Base-by-base conservation (phyloP, 2,797 vertebrate species). In the Danio choprae region DNA sequence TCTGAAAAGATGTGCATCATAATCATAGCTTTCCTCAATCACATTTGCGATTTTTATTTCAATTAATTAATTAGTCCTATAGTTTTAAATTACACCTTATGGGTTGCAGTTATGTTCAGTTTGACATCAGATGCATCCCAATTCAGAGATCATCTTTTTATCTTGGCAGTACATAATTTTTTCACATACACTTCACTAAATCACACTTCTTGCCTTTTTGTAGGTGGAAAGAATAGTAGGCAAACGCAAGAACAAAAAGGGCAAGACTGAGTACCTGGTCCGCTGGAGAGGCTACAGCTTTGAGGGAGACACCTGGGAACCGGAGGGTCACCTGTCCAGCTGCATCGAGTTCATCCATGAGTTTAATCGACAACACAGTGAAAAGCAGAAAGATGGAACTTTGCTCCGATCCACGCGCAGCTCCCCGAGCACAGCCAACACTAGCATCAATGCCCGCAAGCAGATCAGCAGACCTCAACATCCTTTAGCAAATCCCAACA, bases 271-370 rank as follows among this genome's bases (percentile, higher is more conserved):
- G 84, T 98, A 99, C 84, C 89, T 98, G 87, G 97, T 99, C 15
- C 92, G 96, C 64, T 99, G 98, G 97, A 94, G 96, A 88, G 98
- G 97, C 69, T 99, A 98, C 0, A 93, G 95, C 15, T 94, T 93
- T 0, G 96, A 97, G 81, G 96, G 95, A 0, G 98, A 98, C 87
- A 99, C 97, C 0, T 99, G 98, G 97, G 97, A 99, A 82, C 97
- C 97, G 0, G 98, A 99, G 86, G 94, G 92, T 82, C 95, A 99
- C 91, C 93, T 99, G 84, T 94, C 96, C 74, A 96, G 95, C 83
- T 99, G 97, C 83, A 94, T 96, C 89, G 93, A 95, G 64, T 97
- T 97, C 81, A 97, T 99, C 79, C 96, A 95, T 4, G 95, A 97
- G 75, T 99, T 98, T 80, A 97, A 98, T 89, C 94, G 94, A 4